Evolutionary conservation across 2,113 vertebrate genomes (phyloP).

Genomic region (Eptesicus fuscus): DNA sequence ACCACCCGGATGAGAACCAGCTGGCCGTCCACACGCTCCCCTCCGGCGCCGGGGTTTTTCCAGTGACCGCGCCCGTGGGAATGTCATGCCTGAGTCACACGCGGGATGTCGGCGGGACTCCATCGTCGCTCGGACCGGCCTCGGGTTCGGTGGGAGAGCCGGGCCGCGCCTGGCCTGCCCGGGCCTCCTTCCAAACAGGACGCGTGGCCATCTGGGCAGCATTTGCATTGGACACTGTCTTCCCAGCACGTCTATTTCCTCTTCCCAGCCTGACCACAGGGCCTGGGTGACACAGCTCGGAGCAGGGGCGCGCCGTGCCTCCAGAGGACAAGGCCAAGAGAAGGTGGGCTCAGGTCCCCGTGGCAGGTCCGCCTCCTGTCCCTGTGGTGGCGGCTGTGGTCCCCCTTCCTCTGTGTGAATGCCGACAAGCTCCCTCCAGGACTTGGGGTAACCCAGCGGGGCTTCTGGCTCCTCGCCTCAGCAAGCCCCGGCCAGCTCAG

Average conservation of each 20-base stretch:
- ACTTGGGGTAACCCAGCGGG: background rate
- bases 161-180: background rate
- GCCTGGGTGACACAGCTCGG: background rate
- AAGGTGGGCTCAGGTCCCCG: too few relatives aligned
- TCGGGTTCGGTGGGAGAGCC: fast-evolving
- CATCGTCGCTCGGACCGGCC: fast-evolving
- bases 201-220: background rate
- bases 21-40: background rate
- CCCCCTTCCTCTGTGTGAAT: background rate
- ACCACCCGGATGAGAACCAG: background rate
- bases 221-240: fast-evolving
- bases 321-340: too few relatives aligned
- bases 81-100: background rate
- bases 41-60: background rate
- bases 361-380: background rate
- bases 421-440: background rate
- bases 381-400: background rate
- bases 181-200: background rate
- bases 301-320: background rate
- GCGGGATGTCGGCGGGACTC: fast-evolving
- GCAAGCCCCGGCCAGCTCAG: background rate
- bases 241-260: fast-evolving
- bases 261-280: fast-evolving
- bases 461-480: background rate
- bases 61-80: background rate